Evolutionary conservation across 2,113 vertebrate species (phyloP).

Genomic region (Phocoena phocoena): DNA sequence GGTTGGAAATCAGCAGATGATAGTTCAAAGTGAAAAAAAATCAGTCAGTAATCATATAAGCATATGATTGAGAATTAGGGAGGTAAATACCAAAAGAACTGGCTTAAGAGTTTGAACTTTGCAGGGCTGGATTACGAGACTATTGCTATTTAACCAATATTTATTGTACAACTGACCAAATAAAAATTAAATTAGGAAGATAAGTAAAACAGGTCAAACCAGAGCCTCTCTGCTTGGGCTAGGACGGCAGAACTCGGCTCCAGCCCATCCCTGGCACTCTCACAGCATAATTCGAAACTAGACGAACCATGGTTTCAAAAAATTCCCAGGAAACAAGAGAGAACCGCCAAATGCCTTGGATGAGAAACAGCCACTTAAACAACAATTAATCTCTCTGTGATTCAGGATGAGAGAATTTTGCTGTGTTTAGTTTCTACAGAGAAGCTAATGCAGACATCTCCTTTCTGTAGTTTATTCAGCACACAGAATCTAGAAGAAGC

Average conservation of each 20-base stretch:
- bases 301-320: background rate
- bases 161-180: background rate
- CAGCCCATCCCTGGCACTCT: background rate
- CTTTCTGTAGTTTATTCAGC: background rate
- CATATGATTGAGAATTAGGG: background rate
- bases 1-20: background rate
- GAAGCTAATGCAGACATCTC: background rate
- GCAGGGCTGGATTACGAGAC: too few relatives aligned
- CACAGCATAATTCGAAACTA: background rate
- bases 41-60: background rate
- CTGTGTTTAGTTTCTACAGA: background rate
- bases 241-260: background rate
- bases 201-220: background rate
- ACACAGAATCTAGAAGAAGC: background rate
- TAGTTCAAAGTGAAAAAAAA: background rate
- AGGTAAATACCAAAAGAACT: background rate
- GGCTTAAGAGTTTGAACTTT: background rate
- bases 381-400: background rate
- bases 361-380: background rate
- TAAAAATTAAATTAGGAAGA: conserved; percentile 22
- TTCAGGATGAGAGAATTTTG: background rate
- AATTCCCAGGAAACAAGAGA: background rate
- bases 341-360: background rate
- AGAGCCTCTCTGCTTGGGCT: background rate
- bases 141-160: background rate